Evolutionary conservation across 2,113 vertebrate species (phyloP).

Genomic region (Progne subis): DNA sequence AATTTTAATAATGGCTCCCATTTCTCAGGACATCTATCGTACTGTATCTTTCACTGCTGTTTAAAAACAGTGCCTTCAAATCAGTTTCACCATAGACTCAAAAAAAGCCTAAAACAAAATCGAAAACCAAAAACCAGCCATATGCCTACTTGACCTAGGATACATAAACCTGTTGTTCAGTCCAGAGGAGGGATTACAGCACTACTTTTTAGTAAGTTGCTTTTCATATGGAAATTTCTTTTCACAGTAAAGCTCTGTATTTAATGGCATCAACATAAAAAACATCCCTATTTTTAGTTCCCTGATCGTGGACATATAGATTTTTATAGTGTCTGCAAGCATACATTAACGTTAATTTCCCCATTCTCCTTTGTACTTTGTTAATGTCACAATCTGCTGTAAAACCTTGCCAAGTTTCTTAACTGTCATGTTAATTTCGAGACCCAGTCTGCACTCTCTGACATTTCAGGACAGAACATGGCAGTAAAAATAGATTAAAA

Average conservation of each 20-base stretch:
- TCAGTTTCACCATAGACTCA: constrained; percentile 71
- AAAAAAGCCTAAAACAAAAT: constrained; percentile 67
- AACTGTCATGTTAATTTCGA: constrained; percentile 87
- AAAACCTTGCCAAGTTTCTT: constrained; percentile 84
- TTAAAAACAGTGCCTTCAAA: constrained; percentile 73
- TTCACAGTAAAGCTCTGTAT: constrained; percentile 78
- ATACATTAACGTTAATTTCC: constrained; percentile 82
- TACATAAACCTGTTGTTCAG: constrained; percentile 81
- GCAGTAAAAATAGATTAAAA: constrained; percentile 89
- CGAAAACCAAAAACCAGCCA: constrained; percentile 71
- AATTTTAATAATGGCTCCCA: constrained; percentile 70
- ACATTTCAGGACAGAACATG: constrained; percentile 87
- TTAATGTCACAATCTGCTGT: constrained; percentile 86
- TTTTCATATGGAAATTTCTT: constrained; percentile 85
- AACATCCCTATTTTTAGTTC: constrained; percentile 79
- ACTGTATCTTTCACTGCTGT: constrained; percentile 73
- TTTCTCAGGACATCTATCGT: constrained; percentile 63
- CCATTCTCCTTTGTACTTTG: constrained; percentile 82
- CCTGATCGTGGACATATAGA: constrained; percentile 80
- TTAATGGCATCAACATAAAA: constrained; percentile 78
- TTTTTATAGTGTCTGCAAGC: constrained; percentile 81
- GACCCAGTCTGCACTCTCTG: constrained; percentile 82
- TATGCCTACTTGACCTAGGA: constrained; percentile 82
- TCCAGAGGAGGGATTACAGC: constrained; percentile 76
- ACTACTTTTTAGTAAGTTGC: constrained; percentile 78